Base-by-base conservation (phyloP, 1,140 invertebrate species). In the Panulirus ornatus region DNA sequence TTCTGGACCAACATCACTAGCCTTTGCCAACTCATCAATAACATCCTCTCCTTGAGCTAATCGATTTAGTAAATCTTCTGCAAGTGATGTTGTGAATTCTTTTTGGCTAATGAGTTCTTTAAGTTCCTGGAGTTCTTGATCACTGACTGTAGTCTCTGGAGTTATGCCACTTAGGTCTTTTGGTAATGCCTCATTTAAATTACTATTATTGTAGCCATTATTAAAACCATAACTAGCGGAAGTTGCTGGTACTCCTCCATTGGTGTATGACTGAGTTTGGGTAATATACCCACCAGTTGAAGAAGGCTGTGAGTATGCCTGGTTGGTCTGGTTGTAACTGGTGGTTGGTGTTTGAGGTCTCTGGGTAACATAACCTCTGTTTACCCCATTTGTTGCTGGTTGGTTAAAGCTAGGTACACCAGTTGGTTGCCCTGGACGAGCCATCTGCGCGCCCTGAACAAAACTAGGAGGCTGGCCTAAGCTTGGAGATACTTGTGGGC, bases 1-100 rank as follows among this genome's bases (percentile, higher is more conserved):
- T 47, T 92, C 91, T 36, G 84, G 92, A 19, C 84, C 88, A n/a
- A 92, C 84, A 58, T 92, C 92, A 38, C 91, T 89, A n/a, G 88
- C 84, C 82, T 92, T 92, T 36, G 90, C 83, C n/a, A 92, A 85
- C 63, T 92, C 91, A 85, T 91, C 88, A 76, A 92, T 92, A 19
- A 92, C 90, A 83, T 92, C 92, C 71, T 92, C 92, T 14, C 92
- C 92, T 36, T 92, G 90, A 11, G 92, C 92, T 58, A 92, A 73
- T 88, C 97, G 96, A 93, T 97, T 97, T 58, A 97, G 93, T 47
- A 97, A 93, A 94, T 98, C 97, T 93, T 98, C 97, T 54, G 97
- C 96, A 71, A 98, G 94, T 22, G 96, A 96, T 22, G 90, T 90
- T 22, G 97, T 96, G 89, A 96, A 95, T 92, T 96, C 96, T 92